A percentile compares a stretch with the other conserved stretches of the same genome.
phyloP scores from a whole-genome alignment of 2,797 vertebrate species.

The Delichon dasypus region DNA sequence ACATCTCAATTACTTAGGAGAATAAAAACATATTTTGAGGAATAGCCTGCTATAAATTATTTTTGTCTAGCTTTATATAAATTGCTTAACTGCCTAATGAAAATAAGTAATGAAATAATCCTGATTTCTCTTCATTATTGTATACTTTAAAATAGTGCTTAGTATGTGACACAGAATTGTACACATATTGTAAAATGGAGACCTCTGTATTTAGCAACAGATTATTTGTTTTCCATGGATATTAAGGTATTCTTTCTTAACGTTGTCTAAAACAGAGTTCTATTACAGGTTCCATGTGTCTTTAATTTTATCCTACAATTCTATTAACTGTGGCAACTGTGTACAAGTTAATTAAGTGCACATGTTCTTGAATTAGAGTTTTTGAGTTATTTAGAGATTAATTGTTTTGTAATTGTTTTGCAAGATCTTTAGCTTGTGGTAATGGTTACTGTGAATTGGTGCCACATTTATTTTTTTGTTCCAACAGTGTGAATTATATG shows the following conservation, averaged over 20 bases:
- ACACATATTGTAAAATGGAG: background rate
- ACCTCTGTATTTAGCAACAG: background rate
- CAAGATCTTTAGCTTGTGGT: conserved; percentile 8
- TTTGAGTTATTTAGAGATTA: conserved; percentile 23
- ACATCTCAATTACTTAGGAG: background rate
- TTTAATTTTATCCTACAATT: conserved; percentile 25
- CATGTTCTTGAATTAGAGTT: conserved; percentile 9
- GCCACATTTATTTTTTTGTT: background rate
- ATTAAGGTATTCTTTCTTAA: conserved; percentile 17
- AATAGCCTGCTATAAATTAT: conserved; percentile 9
- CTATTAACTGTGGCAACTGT: background rate
- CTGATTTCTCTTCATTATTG: conserved; percentile 33
- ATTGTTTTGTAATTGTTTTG: conserved; percentile 38
- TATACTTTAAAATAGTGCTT: conserved; percentile 5
- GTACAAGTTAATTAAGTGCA: conserved; percentile 14
- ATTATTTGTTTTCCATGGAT: background rate
- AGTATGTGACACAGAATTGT: background rate
- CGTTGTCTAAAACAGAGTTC: conserved; percentile 27
- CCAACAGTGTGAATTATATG: background rate
- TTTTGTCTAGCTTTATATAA: conserved; percentile 43
- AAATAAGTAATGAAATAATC: conserved; percentile 17
- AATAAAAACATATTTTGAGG: conserved; percentile 13
- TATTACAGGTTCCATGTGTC: background rate
- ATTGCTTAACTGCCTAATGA: conserved; percentile 27
- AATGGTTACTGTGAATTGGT: background rate